These are phyloP conservation scores for Zaprionus obscuricornis DNA, from an alignment of 2,888 invertebrate genomes.

Conservation along the genomic window DNA sequence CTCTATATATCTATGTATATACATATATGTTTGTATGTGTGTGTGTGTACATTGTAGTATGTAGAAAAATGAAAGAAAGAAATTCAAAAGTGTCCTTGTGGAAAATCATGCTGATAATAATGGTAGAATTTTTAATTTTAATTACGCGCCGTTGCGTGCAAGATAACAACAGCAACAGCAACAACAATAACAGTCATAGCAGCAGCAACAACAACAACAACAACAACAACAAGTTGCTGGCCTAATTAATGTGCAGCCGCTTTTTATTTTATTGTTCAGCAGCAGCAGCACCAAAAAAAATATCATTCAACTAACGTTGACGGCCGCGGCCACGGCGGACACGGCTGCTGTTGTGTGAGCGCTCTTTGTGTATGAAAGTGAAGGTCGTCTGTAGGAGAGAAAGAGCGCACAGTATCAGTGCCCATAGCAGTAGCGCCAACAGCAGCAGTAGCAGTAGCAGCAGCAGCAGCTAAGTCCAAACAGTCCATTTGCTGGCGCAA, in stretches of 20 bases:
- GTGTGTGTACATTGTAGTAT: slow-evolving; percentile 1
- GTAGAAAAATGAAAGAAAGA: slow-evolving; percentile 7
- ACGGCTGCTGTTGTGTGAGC: slow-evolving; percentile 20
- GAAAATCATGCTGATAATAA: slow-evolving; percentile 38
- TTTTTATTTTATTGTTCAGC: slow-evolving; percentile 42
- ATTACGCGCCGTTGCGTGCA: slow-evolving; percentile 27
- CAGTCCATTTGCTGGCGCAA: slow-evolving; percentile 62
- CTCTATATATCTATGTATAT: too few species aligned
- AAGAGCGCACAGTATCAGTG: slow-evolving; percentile 53
- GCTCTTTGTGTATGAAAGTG: slow-evolving; percentile 57
- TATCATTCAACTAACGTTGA: slow-evolving; percentile 46
- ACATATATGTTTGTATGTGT: too few species aligned
- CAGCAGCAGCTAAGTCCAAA: slow-evolving; percentile 42
- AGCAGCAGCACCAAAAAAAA: slow-evolving; percentile 30
- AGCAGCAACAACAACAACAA: slow-evolving; percentile 3
- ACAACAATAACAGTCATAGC: too few species aligned
- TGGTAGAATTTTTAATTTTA: slow-evolving; percentile 24
- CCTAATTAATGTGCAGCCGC: slow-evolving; percentile 54
- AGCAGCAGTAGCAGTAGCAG: slow-evolving; percentile 31
- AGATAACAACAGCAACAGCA: slow-evolving; percentile 34
- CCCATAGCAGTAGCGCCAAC: slow-evolving; percentile 9
- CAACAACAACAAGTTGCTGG: slow-evolving; percentile 49
- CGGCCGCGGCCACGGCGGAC: slow-evolving; percentile 23
- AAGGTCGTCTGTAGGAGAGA: slow-evolving; percentile 75
- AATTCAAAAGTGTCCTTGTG: slow-evolving; percentile 55